phyloP scores from a whole-genome alignment of 2,888 invertebrate species.

The Orthosia cruda region DNA sequence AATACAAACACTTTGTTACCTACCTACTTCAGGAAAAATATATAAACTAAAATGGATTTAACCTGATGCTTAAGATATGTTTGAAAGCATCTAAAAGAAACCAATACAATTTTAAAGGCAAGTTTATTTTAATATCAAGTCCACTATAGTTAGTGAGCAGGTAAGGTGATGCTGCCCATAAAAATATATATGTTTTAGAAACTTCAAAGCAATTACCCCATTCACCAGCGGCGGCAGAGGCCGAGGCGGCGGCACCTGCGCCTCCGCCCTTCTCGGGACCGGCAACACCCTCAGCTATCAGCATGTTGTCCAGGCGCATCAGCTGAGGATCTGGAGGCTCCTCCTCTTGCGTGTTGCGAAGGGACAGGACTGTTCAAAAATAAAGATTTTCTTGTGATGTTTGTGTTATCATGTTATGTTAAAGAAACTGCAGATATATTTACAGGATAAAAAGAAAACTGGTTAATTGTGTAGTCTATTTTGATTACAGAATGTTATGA shows the following conservation, averaged over 20 bases:
- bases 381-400: background rate
- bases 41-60: constrained; percentile 12
- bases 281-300: constrained; percentile 99
- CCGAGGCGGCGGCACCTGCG: constrained; percentile 97
- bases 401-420: background rate
- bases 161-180: constrained; percentile 26
- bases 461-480: no score
- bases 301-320: constrained; percentile 99
- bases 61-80: constrained; percentile 22
- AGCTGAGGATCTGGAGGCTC: constrained; percentile 99
- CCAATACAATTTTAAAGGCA: constrained; percentile 57
- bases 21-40: constrained; percentile 7
- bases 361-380: constrained; percentile 94
- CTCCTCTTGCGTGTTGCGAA: constrained; percentile 99
- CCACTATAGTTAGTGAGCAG: background rate
- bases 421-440: background rate
- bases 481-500: no score
- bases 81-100: constrained; percentile 56
- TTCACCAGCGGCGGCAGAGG: constrained; percentile 96
- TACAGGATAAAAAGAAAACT: no score
- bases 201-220: constrained; percentile 83
- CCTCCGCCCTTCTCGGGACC: constrained; percentile 98
- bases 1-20: constrained; percentile 13
- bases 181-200: constrained; percentile 54
- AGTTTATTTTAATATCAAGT: constrained; percentile 29